Evolutionary conservation across 2,888 invertebrate genomes (phyloP), one percentile per base, ranked within the genome.

Genomic region (Lasiommata megera): DNA sequence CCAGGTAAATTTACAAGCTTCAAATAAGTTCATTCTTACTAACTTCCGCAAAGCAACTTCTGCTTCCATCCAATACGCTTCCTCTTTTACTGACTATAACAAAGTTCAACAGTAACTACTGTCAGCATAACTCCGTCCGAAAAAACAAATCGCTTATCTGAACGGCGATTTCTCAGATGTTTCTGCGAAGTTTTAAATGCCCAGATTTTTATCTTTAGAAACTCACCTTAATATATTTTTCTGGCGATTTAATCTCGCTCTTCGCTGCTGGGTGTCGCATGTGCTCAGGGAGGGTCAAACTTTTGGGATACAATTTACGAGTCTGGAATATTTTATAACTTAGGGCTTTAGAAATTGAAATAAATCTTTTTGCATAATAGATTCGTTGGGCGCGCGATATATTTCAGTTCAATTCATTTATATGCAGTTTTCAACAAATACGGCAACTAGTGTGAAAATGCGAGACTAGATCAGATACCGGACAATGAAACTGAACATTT

Each of bases 181-280:
- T 48, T 9, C 48, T 48, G 48, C 48, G 36, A 48, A 48, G 48
- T 48, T 48, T 48, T 48, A 48, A 48, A 37, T 37, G 48, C 48
- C 18, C 23, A 48, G 48, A 48, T 48, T 36, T 17, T 46, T 46
- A 54, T 54, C 54, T 38, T 18, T 1, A 14, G 1, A 29, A 40
- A 11, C 11, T 11, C 38, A 38, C 54, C 46, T 53, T 14, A 53
- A 46, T 54, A 46, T 38, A 51, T 40, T 38, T 28, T 29, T 54
- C 17, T 5, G 29, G 12, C 12, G 54, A 54, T 54, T 38, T 16
- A 46, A 54, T 46, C 46, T 38, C 16, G 12, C 23, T 34, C 34
- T 34, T 23, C 43, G 9, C 31, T 11, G 44, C 7, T 29, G 44
- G 44, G 44, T 9, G 29, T 31, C 16, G 29, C 31, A 31, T 16